Evolutionary conservation across 2,888 invertebrate genomes (phyloP), one percentile per base, ranked within the genome.

Genomic region (Dioctria linearis): DNA sequence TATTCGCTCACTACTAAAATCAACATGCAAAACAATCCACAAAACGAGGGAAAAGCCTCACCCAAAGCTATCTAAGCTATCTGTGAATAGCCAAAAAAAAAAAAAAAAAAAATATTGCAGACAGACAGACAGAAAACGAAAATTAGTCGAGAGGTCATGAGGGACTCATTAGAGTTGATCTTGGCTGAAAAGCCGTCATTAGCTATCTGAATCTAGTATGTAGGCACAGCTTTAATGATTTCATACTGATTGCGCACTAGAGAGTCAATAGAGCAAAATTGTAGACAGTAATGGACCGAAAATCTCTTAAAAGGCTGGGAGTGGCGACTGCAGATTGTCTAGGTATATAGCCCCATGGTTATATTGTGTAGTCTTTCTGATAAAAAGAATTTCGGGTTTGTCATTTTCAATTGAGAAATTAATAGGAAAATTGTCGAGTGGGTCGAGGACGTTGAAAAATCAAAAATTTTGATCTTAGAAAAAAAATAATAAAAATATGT

Each of bases 221-320:
- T 46, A 59, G 71, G 63, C 40, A 63, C 63, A 76, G 63, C 76
- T 76, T 49, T 76, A 76, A 76, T 76, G 76, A 63, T 63, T 63
- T 63, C 40, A 25, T 40, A 49, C 63, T 76, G 76, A 76, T 76
- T 61, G 63, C 25, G 25, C 25, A 25, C 40, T 49, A 25, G 63
- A 51, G 54, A 76, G 76, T 49, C 76, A 59, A 40, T 46, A 13
- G 61, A 76, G 76, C 76, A 25, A 25, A 25, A 25, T 25, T 25
- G 25, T 25, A 63, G 76, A 49, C 76, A 37, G 63, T 76, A 76
- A 76, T 76, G 76, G 63, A 46, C 63, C 76, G 49, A 76, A 76
- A 76, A 76, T 76, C 76, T 76, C 76, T 76, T 76, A 76, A 76
- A 42, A 76, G 76, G 63, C 63, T 63, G 76, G 76, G 76, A 76